These are phyloP conservation scores for Tillus elongatus DNA, from an alignment of 2,888 invertebrate species.

Conservation along the genomic window DNA sequence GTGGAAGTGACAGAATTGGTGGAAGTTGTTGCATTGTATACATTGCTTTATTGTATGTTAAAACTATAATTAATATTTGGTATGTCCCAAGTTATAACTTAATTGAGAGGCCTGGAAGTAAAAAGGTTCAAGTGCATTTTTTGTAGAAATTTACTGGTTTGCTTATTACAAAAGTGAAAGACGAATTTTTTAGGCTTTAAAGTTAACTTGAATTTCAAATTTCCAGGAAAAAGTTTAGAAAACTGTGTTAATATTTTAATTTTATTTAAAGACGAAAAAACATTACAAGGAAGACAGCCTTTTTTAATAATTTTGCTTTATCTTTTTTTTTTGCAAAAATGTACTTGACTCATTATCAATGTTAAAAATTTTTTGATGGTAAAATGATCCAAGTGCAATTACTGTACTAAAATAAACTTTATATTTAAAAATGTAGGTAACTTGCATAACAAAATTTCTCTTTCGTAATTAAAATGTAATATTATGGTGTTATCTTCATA, in stretches of 20 bases:
- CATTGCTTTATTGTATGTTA: too few relatives aligned
- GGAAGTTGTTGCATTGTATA: too few relatives aligned
- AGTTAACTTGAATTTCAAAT: neutral
- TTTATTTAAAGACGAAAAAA: neutral
- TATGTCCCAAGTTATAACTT: too few relatives aligned
- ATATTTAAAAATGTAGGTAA: neutral
- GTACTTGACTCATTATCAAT: neutral
- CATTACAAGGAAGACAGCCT: neutral
- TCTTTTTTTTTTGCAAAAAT: neutral
- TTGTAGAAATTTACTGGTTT: neutral
- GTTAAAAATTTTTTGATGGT: neutral
- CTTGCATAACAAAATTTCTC: neutral
- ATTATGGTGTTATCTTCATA: neutral
- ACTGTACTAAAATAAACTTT: too few relatives aligned
- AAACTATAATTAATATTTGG: too few relatives aligned
- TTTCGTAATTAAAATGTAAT: neutral
- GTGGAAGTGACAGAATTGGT: too few relatives aligned
- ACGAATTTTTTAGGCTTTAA: too few relatives aligned
- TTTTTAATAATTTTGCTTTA: neutral
- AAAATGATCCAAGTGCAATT: conserved; percentile 6
- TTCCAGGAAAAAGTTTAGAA: conserved; percentile 4
- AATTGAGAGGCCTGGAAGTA: too few relatives aligned
- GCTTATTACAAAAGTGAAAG: too few relatives aligned
- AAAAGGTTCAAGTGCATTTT: too few relatives aligned
- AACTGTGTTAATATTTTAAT: neutral